These are phyloP conservation scores for Andrena trimmerana DNA, from an alignment of 2,888 invertebrate species.

Conservation along the genomic window DNA sequence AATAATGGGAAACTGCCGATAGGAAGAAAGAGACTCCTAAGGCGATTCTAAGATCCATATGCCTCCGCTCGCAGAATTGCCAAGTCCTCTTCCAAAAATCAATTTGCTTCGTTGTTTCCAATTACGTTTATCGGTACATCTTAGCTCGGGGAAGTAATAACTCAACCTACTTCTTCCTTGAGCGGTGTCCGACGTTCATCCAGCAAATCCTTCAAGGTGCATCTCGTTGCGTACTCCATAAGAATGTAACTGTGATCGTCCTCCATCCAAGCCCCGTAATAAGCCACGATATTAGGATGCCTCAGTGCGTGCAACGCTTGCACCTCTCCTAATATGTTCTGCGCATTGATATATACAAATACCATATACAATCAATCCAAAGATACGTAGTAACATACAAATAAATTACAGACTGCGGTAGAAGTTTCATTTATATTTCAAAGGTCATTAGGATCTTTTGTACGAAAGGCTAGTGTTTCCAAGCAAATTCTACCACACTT, in stretches of 20 bases:
- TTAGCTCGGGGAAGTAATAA: background rate
- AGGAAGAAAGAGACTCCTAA: background rate
- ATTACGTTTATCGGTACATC: background rate
- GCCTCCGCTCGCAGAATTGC: too few species aligned
- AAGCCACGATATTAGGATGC: constrained; percentile 82
- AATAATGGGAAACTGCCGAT: background rate
- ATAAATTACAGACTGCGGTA: background rate
- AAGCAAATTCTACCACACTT: background rate
- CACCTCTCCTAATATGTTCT: constrained; percentile 74
- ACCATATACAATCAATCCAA: background rate
- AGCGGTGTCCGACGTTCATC: constrained; percentile 81
- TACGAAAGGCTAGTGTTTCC: background rate
- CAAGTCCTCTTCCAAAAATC: background rate
- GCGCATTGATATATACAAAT: background rate
- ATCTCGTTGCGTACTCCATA: constrained; percentile 95
- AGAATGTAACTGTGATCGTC: constrained; percentile 87
- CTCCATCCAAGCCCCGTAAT: constrained; percentile 80
- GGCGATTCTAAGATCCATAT: background rate
- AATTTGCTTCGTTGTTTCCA: background rate
- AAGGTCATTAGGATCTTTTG: background rate
- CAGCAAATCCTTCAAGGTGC: constrained; percentile 91
- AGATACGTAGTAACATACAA: background rate
- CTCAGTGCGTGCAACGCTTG: constrained; percentile 77
- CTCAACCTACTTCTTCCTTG: constrained; percentile 72
- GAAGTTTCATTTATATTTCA: background rate